Base-by-base conservation (phyloP, 2,113 vertebrate species). In the Cololabis saira region DNA sequence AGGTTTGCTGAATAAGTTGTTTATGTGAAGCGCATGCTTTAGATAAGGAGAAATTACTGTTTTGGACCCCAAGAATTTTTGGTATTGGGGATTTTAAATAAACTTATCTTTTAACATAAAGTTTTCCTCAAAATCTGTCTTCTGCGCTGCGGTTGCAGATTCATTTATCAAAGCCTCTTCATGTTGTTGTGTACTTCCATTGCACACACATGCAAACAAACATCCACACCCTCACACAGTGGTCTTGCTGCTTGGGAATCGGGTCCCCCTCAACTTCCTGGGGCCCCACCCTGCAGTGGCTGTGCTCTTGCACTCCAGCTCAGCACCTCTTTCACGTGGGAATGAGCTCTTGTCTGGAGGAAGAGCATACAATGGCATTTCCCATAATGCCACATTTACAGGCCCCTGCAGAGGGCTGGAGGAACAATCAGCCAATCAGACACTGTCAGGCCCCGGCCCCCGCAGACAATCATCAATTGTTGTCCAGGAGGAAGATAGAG, bases 361-460 rank as follows among this genome's bases (percentile, higher is more conserved):
- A 97, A 94, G 93, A 92, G 93, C 94, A 95, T 94, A 98, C 97
- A 99, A 98, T 99, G 94, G 95, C 93, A 95, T 95, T 98, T 98
- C 96, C 96, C 94, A 91, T 90, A 92, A 94, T 95, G 94, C 94
- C 94, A 93, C 91, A 93, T 96, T 93, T 92, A 93, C 86, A 92
- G 93, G 90, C 91, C 87, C 81, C 93, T 92, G 86, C 93, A 91
- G 93, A 93, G 91, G 93, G 93, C 90, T 89, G 72, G 81, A 93
- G 90, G 94, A 96, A 97, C 95, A 98, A 98, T 98, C 94, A 94
- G 92, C 92, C 95, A 96, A 96, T 96, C 96, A 95, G 94, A 96
- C 95, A 95, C 94, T 97, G 96, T 97, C 95, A 96, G 86, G 87
- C 84, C 92, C 86, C 83, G 62, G 95, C 92, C 84, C 78, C 89